Conservation (phyloP, 2,888 invertebrate species). For the Magallana nippona region DNA sequence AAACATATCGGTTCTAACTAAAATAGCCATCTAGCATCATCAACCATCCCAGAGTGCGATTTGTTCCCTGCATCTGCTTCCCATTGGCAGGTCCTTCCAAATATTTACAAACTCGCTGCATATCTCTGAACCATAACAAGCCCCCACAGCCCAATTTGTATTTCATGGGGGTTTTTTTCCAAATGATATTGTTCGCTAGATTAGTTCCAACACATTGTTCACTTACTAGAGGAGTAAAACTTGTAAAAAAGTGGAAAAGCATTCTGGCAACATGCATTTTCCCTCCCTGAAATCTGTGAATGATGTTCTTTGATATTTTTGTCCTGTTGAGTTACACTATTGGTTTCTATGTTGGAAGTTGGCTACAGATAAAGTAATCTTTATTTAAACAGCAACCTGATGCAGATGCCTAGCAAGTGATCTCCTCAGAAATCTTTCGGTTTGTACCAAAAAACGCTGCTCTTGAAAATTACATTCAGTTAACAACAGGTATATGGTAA, state of each 20-base stretch:
- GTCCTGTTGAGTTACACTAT: not conserved
- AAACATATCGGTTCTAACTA: constrained; percentile 25
- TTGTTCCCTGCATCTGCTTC: not conserved
- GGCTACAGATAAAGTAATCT: constrained; percentile 21
- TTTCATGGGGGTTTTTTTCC: not conserved
- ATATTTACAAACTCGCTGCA: constrained; percentile 29
- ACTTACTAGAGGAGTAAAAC: not conserved
- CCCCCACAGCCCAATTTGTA: constrained; percentile 1
- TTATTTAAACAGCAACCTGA: constrained; percentile 20
- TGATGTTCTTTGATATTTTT: constrained; percentile 14
- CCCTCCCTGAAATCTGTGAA: not conserved
- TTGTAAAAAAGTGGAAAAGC: not conserved
- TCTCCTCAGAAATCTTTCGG: not conserved
- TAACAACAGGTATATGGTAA: not conserved
- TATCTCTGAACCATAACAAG: constrained; percentile 24
- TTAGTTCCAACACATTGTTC: not conserved
- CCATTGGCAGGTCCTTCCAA: constrained; percentile 13
- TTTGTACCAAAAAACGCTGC: not conserved
- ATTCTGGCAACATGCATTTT: not conserved
- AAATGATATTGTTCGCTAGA: constrained; percentile 20
- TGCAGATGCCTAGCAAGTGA: constrained; percentile 1
- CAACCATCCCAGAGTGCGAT: not conserved
- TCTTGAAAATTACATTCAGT: not conserved
- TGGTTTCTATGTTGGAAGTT: constrained; percentile 15
- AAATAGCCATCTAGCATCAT: constrained; percentile 24